Percentiles rank a stretch among this genome's conserved stretches.
Conservation (phyloP, 2,888 invertebrate species). For the Alcis repandata region DNA sequence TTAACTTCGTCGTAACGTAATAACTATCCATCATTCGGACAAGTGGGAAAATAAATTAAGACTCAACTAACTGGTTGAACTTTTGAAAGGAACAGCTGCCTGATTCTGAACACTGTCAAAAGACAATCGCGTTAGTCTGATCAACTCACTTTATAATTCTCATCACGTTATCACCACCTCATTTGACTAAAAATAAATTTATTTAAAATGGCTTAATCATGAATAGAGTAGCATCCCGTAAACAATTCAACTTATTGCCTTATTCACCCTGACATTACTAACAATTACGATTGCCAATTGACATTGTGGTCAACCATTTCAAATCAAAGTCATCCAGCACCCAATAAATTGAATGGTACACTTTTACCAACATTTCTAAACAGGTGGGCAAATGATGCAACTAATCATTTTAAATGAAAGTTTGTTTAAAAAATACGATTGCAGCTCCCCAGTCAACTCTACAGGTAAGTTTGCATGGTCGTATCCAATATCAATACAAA, state of each 20-base stretch:
- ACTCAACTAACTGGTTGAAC: slow-evolving; percentile 40
- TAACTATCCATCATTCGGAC: slow-evolving; percentile 27
- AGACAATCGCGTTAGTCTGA: not conserved
- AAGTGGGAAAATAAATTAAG: slow-evolving; percentile 38
- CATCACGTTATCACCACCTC: too few species aligned
- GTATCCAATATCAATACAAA: not conserved
- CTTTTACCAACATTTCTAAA: not conserved
- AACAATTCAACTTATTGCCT: not conserved
- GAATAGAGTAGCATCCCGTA: not conserved
- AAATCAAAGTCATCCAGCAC: slow-evolving; percentile 2
- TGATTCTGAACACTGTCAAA: slow-evolving; percentile 2
- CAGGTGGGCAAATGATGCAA: not conserved
- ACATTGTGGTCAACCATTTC: slow-evolving; percentile 3
- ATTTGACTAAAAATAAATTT: too few species aligned
- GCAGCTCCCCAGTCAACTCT: not conserved
- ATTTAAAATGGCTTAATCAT: too few species aligned
- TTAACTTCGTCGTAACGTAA: slow-evolving; percentile 23
- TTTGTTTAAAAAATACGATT: not conserved
- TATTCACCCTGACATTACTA: slow-evolving; percentile 28
- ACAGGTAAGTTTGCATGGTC: not conserved
- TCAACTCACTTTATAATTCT: not conserved
- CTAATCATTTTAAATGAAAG: not conserved
- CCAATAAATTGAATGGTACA: slow-evolving; percentile 8
- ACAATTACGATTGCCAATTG: slow-evolving; percentile 14
- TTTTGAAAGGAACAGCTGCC: not conserved